Base-by-base conservation (phyloP, 2,888 invertebrate genomes). In the Silvanus unidentatus region DNA sequence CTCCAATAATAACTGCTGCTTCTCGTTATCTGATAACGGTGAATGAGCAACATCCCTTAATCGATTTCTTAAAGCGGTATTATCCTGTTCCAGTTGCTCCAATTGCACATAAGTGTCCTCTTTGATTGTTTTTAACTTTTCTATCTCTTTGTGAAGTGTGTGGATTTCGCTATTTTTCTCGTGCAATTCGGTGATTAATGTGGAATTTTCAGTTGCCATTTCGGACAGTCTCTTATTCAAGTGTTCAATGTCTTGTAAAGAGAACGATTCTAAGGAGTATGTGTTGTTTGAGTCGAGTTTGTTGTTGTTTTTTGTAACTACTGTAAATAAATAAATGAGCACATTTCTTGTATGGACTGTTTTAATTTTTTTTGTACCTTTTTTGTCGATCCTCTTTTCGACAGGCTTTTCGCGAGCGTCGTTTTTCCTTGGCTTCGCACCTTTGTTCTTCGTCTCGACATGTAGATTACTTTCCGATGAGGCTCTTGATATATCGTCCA, bases 21-120 rank as follows among this genome's bases (percentile, higher is more conserved):
- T 88, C 75, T 88, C 88, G 59, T 84, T 82, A 73, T 88, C 88
- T 40, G 87, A 88, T 54, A 88, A 75, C 52, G 88, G 87, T 49
- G 88, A 88, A 72, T 87, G 87, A 35, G 83, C 81, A 44, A 88
- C 86, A 71, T 88, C 86, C 54, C 85, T 80, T 58, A 88, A 77
- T 55, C 86, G 78, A 68, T 82, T 83, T 53, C 87, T 78, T 65
- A 88, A 70, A 53, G 80, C 77, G 42, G 83, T 84, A 72, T 88
- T 88, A 75, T 88, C 88, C 69, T 87, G 86, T 48, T 81, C 78
- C 45, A 88, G 74, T 59, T 84, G 82, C 60, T 81, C 82, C 59
- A 83, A 64, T 54, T 82, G 78, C 48, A 78, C 67, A 57, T 74
- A 75, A 48, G 81, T 80, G 59, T 82, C 82, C 49, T 78, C 76